phyloP scores from a whole-genome alignment of 2,888 invertebrate species.

The Morpho achilles region DNA sequence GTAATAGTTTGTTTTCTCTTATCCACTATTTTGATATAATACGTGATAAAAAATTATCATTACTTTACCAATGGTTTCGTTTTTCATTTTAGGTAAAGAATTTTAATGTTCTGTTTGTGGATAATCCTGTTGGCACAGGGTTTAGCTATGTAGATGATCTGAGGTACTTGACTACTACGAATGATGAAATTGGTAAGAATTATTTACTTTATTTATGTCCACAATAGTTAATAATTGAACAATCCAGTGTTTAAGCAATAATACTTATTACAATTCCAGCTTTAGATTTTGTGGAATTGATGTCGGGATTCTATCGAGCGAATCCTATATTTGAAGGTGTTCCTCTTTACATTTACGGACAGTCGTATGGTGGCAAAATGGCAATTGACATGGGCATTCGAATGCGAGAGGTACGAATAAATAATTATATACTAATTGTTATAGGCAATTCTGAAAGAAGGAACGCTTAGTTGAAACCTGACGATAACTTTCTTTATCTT shows the following conservation, averaged over 20 bases:
- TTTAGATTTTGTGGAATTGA: constrained; percentile 85
- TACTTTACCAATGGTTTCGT: too few species aligned
- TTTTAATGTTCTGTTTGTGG: constrained; percentile 91
- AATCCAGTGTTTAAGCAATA: neutral
- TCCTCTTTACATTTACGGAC: constrained; percentile 91
- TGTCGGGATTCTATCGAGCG: constrained; percentile 83
- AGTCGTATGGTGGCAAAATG: constrained; percentile 97
- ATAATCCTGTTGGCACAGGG: constrained; percentile 94
- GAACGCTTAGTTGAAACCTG: too few species aligned
- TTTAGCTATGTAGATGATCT: constrained; percentile 86
- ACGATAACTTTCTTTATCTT: too few species aligned
- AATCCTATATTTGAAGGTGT: constrained; percentile 85
- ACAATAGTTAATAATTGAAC: neutral
- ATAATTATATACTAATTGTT: neutral
- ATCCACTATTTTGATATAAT: too few species aligned
- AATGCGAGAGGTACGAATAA: constrained; percentile 69
- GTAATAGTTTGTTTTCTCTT: too few species aligned
- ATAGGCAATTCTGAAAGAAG: too few species aligned
- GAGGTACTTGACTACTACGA: constrained; percentile 50
- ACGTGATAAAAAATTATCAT: too few species aligned
- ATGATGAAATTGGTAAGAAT: constrained; percentile 60
- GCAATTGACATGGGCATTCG: constrained; percentile 87
- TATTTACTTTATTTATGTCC: neutral
- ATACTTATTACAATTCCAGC: constrained; percentile 58
- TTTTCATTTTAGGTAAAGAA: constrained; percentile 79